These are phyloP conservation scores for Eristalis pertinax DNA, from an alignment of 2,888 invertebrate genomes.

Conservation along the genomic window DNA sequence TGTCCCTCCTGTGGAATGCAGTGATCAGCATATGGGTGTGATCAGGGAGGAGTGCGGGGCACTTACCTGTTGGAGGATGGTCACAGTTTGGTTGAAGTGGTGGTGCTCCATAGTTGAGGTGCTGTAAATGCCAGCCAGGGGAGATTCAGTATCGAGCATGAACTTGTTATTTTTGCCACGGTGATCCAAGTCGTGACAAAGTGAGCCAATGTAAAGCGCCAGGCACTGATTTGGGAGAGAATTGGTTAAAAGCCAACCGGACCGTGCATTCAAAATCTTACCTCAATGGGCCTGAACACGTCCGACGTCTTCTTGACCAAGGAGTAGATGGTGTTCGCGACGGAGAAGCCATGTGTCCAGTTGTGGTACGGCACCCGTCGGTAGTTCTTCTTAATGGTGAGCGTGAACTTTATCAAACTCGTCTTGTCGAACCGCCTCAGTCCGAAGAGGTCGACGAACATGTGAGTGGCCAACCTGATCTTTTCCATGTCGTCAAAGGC, in stretches of 20 bases:
- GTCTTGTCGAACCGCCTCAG: slow-evolving; percentile 86
- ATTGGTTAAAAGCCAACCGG: slow-evolving; percentile 59
- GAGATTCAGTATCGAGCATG: slow-evolving; percentile 91
- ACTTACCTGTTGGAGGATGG: slow-evolving; percentile 89
- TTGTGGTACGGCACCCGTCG: slow-evolving; percentile 92
- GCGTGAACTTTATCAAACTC: slow-evolving; percentile 87
- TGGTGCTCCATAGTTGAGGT: slow-evolving; percentile 94
- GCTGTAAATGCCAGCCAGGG: slow-evolving; percentile 91
- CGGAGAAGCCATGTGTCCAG: slow-evolving; percentile 94
- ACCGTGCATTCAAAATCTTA: slow-evolving; percentile 75
- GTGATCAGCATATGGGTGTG: not conserved
- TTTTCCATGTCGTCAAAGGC: slow-evolving; percentile 87
- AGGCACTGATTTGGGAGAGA: slow-evolving; percentile 82
- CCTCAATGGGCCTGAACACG: slow-evolving; percentile 85
- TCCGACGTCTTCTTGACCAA: slow-evolving; percentile 85
- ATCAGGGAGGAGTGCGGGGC: not conserved
- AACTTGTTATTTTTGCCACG: slow-evolving; percentile 93
- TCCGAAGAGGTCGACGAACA: slow-evolving; percentile 90
- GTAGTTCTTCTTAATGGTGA: slow-evolving; percentile 93
- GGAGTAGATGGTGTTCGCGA: slow-evolving; percentile 91
- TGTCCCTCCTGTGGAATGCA: slow-evolving; percentile 87
- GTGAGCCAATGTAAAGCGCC: slow-evolving; percentile 89
- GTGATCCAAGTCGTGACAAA: slow-evolving; percentile 94
- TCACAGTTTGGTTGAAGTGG: slow-evolving; percentile 93
- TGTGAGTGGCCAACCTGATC: slow-evolving; percentile 87